A percentile compares a stretch with the other conserved stretches of the same genome.
phyloP scores from a whole-genome alignment of 2,888 invertebrate species.

The Noctua fimbriata region DNA sequence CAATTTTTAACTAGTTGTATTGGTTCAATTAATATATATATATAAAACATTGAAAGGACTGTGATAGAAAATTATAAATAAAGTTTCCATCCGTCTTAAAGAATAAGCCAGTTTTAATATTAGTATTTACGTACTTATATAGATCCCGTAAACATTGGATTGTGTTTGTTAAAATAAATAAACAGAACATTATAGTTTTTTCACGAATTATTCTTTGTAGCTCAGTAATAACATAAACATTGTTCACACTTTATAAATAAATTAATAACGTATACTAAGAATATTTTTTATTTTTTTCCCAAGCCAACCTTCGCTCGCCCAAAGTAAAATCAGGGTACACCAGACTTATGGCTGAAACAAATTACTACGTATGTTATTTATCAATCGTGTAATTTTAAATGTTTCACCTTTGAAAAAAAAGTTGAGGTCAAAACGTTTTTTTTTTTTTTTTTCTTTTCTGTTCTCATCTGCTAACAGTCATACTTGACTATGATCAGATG shows the following conservation, averaged over 20 bases:
- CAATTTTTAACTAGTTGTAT: constrained; percentile 61
- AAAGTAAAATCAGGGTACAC: background rate
- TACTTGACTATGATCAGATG: no score
- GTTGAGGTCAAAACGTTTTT: background rate
- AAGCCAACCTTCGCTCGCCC: background rate
- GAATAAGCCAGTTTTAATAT: constrained; percentile 39
- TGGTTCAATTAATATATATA: constrained; percentile 45
- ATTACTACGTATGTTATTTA: background rate
- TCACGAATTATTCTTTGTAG: constrained; percentile 42
- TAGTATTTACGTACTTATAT: constrained; percentile 23
- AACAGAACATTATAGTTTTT: constrained; percentile 20
- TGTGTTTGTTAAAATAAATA: constrained; percentile 36
- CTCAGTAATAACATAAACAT: constrained; percentile 51
- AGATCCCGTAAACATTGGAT: background rate
- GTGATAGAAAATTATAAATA: constrained; percentile 75
- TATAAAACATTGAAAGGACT: constrained; percentile 66
- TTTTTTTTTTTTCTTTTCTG: no score
- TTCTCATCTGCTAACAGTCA: no score
- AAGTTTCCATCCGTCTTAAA: constrained; percentile 71
- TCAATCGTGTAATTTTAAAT: background rate
- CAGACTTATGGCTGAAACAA: background rate
- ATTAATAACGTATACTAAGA: constrained; percentile 44
- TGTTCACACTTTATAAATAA: constrained; percentile 55
- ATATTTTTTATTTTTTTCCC: constrained; percentile 32
- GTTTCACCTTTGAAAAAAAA: background rate